These are phyloP conservation scores for Cladorhizidae sp. DNA, from an alignment of 37 sponge, comb jelly and placozoan species.

Conservation along the genomic window DNA sequence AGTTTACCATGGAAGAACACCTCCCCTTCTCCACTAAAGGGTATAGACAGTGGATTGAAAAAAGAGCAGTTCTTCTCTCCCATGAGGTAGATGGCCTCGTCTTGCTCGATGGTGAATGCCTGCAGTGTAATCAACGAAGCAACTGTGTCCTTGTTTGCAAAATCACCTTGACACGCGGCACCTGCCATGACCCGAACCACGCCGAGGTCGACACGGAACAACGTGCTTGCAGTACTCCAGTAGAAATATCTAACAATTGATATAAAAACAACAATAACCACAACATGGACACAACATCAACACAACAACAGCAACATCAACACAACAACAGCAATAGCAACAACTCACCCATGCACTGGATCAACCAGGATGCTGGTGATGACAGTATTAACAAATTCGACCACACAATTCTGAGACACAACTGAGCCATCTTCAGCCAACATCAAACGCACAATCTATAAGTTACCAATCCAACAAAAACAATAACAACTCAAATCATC, in stretches of 20 bases:
- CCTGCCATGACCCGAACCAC: neutral
- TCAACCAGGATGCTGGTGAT: slow-evolving; percentile 10
- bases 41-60: no score
- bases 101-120: slow-evolving; percentile 23
- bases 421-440: neutral
- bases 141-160: neutral
- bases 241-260: slow-evolving; percentile 33
- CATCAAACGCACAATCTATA: slow-evolving; percentile 6
- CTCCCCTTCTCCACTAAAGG: neutral
- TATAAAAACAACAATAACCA: no score
- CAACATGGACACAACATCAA: no score
- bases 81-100: slow-evolving; percentile 7
- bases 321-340: no score
- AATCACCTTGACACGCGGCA: neutral
- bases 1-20: neutral
- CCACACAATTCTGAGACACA: neutral
- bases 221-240: neutral
- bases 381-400: neutral
- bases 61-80: neutral
- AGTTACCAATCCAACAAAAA: neutral
- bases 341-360: slow-evolving; percentile 48
- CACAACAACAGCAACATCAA: no score
- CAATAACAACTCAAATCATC: no score
- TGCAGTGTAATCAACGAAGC: neutral
- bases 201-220: slow-evolving; percentile 1